Conservation (phyloP, 2,113 vertebrate species). For the Neodon shergylaensis region DNA sequence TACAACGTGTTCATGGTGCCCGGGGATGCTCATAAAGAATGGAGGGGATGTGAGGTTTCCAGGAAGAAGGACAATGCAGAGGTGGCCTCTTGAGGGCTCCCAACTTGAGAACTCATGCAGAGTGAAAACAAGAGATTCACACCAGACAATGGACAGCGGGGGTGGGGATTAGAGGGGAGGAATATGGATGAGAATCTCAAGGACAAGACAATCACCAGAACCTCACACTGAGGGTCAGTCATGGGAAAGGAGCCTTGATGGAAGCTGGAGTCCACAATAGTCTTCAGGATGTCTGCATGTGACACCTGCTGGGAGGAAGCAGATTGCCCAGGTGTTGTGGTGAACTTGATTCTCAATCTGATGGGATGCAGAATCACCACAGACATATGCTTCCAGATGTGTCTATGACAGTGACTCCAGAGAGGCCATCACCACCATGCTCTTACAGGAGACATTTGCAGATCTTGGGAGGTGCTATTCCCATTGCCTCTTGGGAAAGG, state of each 20-base stretch:
- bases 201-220: background rate
- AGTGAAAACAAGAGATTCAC: background rate
- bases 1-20: background rate
- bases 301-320: too few species aligned
- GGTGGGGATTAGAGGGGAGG: too few species aligned
- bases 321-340: background rate
- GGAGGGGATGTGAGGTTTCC: background rate
- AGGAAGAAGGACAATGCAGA: background rate
- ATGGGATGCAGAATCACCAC: background rate
- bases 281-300: background rate
- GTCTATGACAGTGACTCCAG: too few species aligned
- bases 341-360: background rate
- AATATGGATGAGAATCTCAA: background rate
- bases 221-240: background rate
- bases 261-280: background rate
- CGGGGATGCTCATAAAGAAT: background rate
- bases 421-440: too few species aligned
- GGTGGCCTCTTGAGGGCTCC: background rate
- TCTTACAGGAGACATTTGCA: background rate
- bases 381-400: background rate
- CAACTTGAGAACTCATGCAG: background rate
- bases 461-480: background rate
- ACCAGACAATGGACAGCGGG: background rate
- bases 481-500: background rate
- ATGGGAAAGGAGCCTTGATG: background rate